Evolutionary conservation across 2,797 vertebrate genomes (phyloP).

Genomic region (Tachyglossus aculeatus): DNA sequence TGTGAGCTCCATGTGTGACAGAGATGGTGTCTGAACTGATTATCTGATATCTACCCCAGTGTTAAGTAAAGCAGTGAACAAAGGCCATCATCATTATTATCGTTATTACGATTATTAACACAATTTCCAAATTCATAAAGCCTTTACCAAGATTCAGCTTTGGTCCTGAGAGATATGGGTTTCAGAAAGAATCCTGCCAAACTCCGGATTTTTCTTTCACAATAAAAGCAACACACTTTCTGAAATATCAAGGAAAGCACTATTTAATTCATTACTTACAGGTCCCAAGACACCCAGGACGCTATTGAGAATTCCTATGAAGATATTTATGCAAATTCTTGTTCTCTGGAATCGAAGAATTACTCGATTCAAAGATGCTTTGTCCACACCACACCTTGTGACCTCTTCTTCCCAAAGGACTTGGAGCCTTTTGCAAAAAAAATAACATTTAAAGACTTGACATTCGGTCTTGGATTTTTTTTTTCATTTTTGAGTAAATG

Average conservation of each 20-base stretch:
- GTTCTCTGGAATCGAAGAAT: conserved; percentile 36
- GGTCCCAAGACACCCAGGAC: neutral
- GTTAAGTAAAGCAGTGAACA: too few relatives aligned
- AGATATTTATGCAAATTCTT: accelerated
- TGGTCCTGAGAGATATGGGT: too few relatives aligned
- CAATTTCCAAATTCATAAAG: too few relatives aligned
- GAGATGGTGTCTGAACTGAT: too few relatives aligned
- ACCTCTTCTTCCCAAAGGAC: conserved; percentile 45
- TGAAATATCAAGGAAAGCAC: neutral
- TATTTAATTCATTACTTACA: neutral
- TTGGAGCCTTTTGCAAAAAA: conserved; percentile 18
- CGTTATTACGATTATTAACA: too few relatives aligned
- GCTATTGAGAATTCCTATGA: neutral
- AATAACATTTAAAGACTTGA: too few relatives aligned
- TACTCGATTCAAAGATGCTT: conserved; percentile 5
- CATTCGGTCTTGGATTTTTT: too few relatives aligned
- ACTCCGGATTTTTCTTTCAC: neutral
- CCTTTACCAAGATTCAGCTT: too few relatives aligned
- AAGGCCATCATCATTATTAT: too few relatives aligned
- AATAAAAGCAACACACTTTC: neutral
- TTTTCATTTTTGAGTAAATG: too few relatives aligned
- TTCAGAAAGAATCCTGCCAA: neutral
- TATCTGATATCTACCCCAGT: too few relatives aligned
- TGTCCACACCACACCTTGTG: neutral
- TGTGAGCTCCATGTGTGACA: too few relatives aligned